Percentiles rank a stretch among this genome's conserved stretches.
These are phyloP conservation scores for Drosophila miranda DNA, from an alignment of 1,140 invertebrate genomes.

Conservation along the genomic window DNA sequence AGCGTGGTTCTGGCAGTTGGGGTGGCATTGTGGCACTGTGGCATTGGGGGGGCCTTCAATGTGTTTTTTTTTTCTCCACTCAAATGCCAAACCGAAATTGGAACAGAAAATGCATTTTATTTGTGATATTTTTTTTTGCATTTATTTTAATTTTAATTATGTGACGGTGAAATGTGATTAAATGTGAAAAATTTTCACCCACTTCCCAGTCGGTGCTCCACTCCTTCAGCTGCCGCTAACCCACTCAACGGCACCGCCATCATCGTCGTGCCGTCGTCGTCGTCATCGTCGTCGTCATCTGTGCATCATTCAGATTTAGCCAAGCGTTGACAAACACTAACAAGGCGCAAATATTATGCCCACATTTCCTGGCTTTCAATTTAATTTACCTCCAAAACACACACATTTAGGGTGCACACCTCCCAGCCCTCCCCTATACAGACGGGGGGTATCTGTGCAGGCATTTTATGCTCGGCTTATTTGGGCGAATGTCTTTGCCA, in stretches of 20 bases:
- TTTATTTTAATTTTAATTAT: slow-evolving; percentile 64
- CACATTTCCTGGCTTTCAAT: slow-evolving; percentile 63
- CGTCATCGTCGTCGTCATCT: slow-evolving; percentile 24
- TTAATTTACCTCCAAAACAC: slow-evolving; percentile 59
- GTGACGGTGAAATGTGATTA: slow-evolving; percentile 68
- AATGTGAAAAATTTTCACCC: slow-evolving; percentile 59
- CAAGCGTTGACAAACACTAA: slow-evolving; percentile 66
- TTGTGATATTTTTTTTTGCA: slow-evolving; percentile 12
- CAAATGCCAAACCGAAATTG: slow-evolving; percentile 31
- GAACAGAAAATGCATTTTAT: slow-evolving; percentile 33
- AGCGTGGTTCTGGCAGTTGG: slow-evolving; percentile 72
- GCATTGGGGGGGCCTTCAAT: slow-evolving; percentile 11
- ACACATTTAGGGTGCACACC: neutral
- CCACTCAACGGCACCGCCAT: neutral
- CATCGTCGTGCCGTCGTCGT: neutral
- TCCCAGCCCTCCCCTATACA: slow-evolving; percentile 20
- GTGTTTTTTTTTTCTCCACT: slow-evolving; percentile 15
- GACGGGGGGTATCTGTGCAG: slow-evolving; percentile 22
- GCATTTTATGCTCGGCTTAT: slow-evolving; percentile 76
- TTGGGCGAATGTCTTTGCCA: slow-evolving; percentile 25
- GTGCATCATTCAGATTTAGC: slow-evolving; percentile 56
- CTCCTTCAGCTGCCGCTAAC: neutral
- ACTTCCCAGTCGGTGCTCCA: neutral
- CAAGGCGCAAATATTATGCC: slow-evolving; percentile 74
- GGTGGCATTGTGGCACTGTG: neutral